These are phyloP conservation scores for Gorsachius magnificus DNA, from an alignment of 2,797 vertebrate species.

Conservation along the genomic window DNA sequence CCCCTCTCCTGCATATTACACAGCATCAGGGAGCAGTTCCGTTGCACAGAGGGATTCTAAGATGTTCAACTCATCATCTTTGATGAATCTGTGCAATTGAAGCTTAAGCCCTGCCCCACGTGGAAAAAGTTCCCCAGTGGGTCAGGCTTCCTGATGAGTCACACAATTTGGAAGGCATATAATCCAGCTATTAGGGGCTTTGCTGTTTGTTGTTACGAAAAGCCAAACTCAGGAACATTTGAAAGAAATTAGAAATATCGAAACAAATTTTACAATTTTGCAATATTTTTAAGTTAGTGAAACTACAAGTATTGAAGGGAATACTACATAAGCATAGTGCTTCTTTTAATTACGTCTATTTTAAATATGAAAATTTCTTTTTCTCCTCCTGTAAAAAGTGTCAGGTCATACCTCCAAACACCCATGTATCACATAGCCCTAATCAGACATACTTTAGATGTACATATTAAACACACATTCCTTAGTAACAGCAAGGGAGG, in stretches of 20 bases:
- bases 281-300: not conserved
- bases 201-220: not conserved
- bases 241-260: not conserved
- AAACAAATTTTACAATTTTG: not conserved
- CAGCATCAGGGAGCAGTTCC: conserved; percentile 40
- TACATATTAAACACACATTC: not conserved
- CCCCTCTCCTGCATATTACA: not conserved
- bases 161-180: not conserved
- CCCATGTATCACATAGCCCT: not conserved
- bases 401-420: not conserved
- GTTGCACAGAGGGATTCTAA: conserved; percentile 28
- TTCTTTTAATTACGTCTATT: not conserved
- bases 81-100: conserved; percentile 45
- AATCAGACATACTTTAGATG: not conserved
- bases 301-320: not conserved
- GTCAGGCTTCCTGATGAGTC: conserved; percentile 39
- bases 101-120: conserved; percentile 35
- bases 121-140: conserved; percentile 28
- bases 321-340: not conserved
- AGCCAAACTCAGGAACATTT: not conserved
- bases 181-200: not conserved
- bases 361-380: not conserved
- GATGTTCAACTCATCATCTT: conserved; percentile 7
- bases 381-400: not conserved
- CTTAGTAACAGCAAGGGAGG: not conserved